Evolutionary conservation across 2,888 invertebrate species (phyloP).

Genomic region (Eulithis testata): DNA sequence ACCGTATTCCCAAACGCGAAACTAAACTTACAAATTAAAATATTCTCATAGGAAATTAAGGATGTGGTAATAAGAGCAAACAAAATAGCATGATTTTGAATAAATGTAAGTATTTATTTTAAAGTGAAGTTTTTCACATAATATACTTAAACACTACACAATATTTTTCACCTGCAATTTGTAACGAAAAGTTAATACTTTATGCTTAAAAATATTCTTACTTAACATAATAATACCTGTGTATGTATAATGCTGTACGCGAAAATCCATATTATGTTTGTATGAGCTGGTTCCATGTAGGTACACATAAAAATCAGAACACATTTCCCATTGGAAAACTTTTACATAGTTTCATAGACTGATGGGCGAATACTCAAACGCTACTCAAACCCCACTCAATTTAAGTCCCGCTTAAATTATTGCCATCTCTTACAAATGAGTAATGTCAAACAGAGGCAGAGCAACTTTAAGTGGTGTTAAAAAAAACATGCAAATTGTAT

Average conservation of each 20-base stretch:
- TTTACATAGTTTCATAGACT: not conserved
- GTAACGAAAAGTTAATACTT: constrained; percentile 40
- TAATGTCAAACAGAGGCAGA: too few species aligned
- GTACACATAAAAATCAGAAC: too few species aligned
- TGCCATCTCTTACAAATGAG: too few species aligned
- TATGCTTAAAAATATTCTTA: constrained; percentile 18
- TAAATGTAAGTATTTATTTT: constrained; percentile 29
- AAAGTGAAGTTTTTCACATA: constrained; percentile 19
- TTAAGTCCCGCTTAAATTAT: too few species aligned
- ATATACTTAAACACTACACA: constrained; percentile 41
- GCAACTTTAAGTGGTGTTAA: too few species aligned
- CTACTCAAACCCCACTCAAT: too few species aligned
- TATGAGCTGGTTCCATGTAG: not conserved
- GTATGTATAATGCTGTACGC: constrained; percentile 30
- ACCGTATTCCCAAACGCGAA: too few species aligned
- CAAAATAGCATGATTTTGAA: constrained; percentile 13
- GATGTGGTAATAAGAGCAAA: not conserved
- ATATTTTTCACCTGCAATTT: constrained; percentile 40
- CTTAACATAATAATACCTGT: constrained; percentile 43
- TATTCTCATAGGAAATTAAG: not conserved
- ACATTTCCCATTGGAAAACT: too few species aligned
- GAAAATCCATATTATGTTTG: not conserved
- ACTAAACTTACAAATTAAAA: too few species aligned
- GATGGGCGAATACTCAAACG: too few species aligned
- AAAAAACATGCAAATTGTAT: too few species aligned